phyloP scores from a whole-genome alignment of 2,113 vertebrate genomes.

The Alectura lathami region DNA sequence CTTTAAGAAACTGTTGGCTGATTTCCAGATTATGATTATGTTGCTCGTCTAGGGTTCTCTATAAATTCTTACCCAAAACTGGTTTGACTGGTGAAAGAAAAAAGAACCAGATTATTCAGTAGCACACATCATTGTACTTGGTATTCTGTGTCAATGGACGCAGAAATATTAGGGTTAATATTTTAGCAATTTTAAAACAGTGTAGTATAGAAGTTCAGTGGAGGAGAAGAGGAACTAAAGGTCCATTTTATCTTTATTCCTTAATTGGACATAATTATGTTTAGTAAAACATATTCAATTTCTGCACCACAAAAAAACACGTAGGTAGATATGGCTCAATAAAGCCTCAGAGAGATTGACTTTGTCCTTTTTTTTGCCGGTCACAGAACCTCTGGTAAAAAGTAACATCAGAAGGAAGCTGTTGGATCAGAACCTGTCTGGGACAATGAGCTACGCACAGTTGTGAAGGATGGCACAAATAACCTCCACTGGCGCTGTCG shows the following conservation, averaged over 20 bases:
- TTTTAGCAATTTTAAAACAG: background rate
- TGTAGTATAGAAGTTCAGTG: background rate
- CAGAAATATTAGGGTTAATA: background rate
- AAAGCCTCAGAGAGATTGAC: background rate
- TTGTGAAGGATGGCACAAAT: background rate
- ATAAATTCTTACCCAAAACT: background rate
- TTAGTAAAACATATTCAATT: background rate
- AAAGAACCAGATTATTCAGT: background rate
- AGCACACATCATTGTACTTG: background rate
- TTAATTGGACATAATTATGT: background rate
- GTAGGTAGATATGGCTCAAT: background rate
- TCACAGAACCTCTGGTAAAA: background rate
- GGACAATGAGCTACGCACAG: background rate
- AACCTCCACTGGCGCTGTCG: background rate
- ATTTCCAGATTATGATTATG: background rate
- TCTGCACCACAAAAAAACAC: background rate
- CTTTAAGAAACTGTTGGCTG: background rate
- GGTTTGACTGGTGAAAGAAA: background rate
- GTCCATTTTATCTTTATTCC: background rate
- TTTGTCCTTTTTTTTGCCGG: background rate
- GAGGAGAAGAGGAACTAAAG: background rate
- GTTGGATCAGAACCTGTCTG: background rate
- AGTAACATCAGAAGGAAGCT: background rate
- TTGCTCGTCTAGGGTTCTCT: background rate
- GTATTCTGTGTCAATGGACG: background rate